phyloP scores from a whole-genome alignment of 92 coral and sea anemone genomes.

The Montipora capitata region DNA sequence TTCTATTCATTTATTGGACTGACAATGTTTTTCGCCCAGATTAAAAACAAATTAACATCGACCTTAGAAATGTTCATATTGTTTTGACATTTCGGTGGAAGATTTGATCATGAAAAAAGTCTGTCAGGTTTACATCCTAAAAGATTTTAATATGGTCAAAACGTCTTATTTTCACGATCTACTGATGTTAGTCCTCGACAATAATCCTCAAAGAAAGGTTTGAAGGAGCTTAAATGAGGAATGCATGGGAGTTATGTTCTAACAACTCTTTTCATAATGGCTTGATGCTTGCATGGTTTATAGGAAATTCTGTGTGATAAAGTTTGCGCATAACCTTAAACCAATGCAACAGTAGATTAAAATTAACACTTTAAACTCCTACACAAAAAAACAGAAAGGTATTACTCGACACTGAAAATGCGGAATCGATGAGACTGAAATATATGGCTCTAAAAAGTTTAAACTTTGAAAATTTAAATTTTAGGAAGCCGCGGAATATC shows the following conservation, averaged over 20 bases:
- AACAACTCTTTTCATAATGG: no score
- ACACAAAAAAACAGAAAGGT: background rate
- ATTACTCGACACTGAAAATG: background rate
- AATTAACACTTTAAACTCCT: conserved; percentile 12
- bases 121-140: background rate
- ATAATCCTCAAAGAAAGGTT: no score
- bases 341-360: background rate
- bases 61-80: background rate
- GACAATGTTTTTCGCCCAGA: conserved; percentile 5
- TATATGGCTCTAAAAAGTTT: no score
- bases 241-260: no score
- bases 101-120: background rate
- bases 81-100: background rate
- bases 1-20: background rate
- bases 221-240: no score
- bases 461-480: no score
- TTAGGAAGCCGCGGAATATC: background rate
- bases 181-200: no score
- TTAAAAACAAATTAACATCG: conserved; percentile 16
- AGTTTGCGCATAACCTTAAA: background rate
- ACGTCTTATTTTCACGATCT: no score
- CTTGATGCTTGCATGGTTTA: no score
- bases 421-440: background rate
- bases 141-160: no score
- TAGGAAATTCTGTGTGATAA: no score